Evolutionary conservation across 2,888 invertebrate species (phyloP), one percentile per base, ranked within the genome.

Genomic region (Dromius quadrimaculatus): DNA sequence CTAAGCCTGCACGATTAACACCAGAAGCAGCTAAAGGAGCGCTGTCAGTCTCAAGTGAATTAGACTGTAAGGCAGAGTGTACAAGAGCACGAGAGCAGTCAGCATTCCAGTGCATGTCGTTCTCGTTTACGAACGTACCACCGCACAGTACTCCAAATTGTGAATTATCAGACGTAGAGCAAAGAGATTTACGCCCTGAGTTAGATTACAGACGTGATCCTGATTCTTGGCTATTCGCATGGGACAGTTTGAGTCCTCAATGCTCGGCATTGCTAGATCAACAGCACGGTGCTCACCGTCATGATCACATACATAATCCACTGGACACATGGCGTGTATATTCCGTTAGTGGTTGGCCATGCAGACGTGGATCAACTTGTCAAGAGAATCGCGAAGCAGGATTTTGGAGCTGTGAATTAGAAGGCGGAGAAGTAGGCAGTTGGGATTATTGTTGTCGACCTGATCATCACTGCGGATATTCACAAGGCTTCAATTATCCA

Each of bases 361-460:
- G 94, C 74, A 87, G 89, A 32, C 80, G 86, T 2, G 92, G 90
- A 1, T 82, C 84, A 0, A 79, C 81, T 4, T 94, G 94, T 76
- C 88, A 89, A 20, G 89, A 90, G 80, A 93, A 94, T 79, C 82
- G 86, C 2, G 85, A 92, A 8, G 90, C 89, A 0, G 93, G 93
- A 0, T 93, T 94, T 77, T 94, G 93, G 90, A 91, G 90, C 11
- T 94, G 94, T 75, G 92, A 94, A 76, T 87, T 92, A 0, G 93
- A 93, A 74, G 90, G 89, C 0, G 85, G 87, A 0, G 89, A 88
- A 75, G 80, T 84, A 75, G 90, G 89, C 4, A 86, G 89, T 0
- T 94, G 94, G 94, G 94, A 94, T 78, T 94, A 94, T 77, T 94
- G 94, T 78, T 94, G 94, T 76, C 87, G 91, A 20, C 91, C 93